Conservation (phyloP, 2,113 vertebrate genomes). For the Arizona elegans region DNA sequence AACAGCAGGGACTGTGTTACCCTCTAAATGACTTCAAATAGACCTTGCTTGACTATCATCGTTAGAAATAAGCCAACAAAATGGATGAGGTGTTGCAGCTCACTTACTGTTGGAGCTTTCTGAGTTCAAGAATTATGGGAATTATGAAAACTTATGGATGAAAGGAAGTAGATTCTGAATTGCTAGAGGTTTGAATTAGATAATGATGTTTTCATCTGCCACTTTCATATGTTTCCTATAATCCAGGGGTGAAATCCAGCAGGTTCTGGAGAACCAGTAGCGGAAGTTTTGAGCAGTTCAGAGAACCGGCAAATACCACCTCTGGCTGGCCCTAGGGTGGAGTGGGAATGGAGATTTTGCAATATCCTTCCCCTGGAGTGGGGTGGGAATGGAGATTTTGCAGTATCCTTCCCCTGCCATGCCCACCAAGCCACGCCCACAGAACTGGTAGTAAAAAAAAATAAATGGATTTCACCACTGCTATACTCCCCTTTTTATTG, state of each 20-base stretch:
- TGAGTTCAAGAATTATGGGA: neutral
- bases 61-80: neutral
- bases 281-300: no score
- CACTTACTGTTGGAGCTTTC: neutral
- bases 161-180: neutral
- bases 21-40: slow-evolving; percentile 11
- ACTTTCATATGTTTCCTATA: neutral
- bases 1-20: neutral
- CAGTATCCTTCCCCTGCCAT: no score
- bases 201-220: neutral
- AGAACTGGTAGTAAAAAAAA: no score
- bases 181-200: neutral
- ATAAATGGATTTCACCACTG: no score
- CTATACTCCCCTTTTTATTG: neutral
- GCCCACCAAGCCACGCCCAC: no score
- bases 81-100: neutral
- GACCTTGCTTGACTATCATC: neutral
- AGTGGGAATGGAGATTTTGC: no score
- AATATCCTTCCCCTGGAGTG: no score
- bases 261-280: no score
- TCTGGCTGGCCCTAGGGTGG: no score
- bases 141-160: neutral
- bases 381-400: no score
- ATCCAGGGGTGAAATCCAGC: no score
- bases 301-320: no score